Conservation (phyloP, 2,797 vertebrate species). For the Ceyx erithaca region DNA sequence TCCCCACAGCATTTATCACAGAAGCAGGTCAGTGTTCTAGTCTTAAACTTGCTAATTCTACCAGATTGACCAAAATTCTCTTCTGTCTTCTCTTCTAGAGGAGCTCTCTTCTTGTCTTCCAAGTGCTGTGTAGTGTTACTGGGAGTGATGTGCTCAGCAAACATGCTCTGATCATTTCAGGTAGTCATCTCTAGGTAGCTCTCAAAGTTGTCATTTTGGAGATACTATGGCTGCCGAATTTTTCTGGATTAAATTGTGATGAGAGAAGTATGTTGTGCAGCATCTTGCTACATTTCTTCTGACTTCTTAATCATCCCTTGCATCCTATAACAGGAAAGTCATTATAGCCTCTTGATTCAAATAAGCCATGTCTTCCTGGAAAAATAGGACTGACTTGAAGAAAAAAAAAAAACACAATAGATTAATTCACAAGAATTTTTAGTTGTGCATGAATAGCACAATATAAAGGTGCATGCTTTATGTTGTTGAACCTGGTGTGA, state of each 20-base stretch:
- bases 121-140: not conserved
- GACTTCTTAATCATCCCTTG: not conserved
- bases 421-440: not conserved
- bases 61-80: not conserved
- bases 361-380: not conserved
- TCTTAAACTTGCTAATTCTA: not conserved
- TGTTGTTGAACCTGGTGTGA: not conserved
- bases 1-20: not conserved
- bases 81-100: not conserved
- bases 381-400: not conserved
- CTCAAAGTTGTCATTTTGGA: not conserved
- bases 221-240: not conserved
- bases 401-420: not conserved
- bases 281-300: not conserved
- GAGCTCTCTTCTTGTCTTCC: not conserved
- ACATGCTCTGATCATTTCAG: not conserved
- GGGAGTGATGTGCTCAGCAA: not conserved
- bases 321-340: not conserved
- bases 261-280: not conserved
- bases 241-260: not conserved
- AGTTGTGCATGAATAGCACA: not conserved
- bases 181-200: not conserved
- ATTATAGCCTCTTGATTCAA: not conserved
- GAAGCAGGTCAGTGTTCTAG: not conserved
- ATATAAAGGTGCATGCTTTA: not conserved